Base-by-base conservation (phyloP, 2,888 invertebrate species). In the Drosophila mettleri region DNA sequence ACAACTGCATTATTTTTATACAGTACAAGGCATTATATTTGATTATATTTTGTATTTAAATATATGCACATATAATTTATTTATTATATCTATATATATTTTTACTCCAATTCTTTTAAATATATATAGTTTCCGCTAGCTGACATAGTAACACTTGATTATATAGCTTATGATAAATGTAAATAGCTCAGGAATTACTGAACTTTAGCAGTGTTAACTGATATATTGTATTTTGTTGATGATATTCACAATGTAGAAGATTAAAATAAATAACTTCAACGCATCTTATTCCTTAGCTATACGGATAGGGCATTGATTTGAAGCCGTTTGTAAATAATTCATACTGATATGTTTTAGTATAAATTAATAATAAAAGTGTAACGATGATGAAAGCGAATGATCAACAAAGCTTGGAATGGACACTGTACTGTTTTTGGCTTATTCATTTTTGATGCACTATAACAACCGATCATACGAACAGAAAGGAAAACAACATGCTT, bases 331-430 rank as follows among this genome's bases (percentile, higher is more conserved):
- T 69, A 70, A 74, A 59, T 43, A 70, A 59, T 62, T 69, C 52
- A 63, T 70, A 74, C 49, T 84, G 85, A 83, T 83, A 83, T 84
- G 82, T 83, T 68, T 59, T 45, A 53, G 51, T 73, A 64, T 63
- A 63, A 73, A 61, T 48, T 52, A 63, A 24, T 65, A 69, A 58
- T 48, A 29, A 33, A 45, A n/a, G 52, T 52, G 45, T 20, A 59
- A 38, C 38, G 14, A 59, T 29, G 54, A 49, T 34, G 22, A 81
- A 34, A 43, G 34, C 39, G 52, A 7, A 24, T 36, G 29, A 59
- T 36, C 41, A 69, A 57, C 27, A 22, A 62, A 58, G 46, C 49
- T 34, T 54, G 73, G 77, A 75, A 75, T 74, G 71, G 22, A 74
- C 8, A 62, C 18, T 55, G 58, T 51, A 36, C 51, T 9, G 49